Percentiles rank a stretch among this genome's conserved stretches.
These are phyloP conservation scores for Thecocarcelia acutangulata DNA, from an alignment of 2,888 invertebrate genomes.

Conservation along the genomic window DNA sequence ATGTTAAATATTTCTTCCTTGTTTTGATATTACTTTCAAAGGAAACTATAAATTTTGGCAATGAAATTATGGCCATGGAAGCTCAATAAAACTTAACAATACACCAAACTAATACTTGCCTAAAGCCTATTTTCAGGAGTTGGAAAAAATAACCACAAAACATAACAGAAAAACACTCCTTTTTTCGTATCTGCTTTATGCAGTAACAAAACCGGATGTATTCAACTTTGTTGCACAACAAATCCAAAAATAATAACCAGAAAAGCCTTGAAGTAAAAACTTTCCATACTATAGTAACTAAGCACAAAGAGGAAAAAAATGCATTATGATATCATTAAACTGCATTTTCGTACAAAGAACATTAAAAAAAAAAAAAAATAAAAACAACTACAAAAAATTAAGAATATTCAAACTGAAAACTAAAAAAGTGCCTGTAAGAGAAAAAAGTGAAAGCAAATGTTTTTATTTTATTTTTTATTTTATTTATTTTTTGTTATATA, in stretches of 20 bases:
- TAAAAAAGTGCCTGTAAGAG: no score
- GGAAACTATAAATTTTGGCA: constrained; percentile 50
- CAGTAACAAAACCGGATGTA: constrained; percentile 56
- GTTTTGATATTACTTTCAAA: constrained; percentile 20
- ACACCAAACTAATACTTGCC: constrained; percentile 14
- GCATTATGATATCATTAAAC: constrained; percentile 45
- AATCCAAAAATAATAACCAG: constrained; percentile 30
- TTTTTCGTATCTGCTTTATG: constrained; percentile 27
- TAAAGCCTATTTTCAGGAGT: constrained; percentile 40
- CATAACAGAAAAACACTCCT: not conserved
- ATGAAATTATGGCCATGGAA: constrained; percentile 17
- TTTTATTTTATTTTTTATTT: no score
- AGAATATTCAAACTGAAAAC: no score
- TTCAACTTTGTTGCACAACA: constrained; percentile 39
- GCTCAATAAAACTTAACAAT: not conserved
- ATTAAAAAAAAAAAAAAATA: not conserved
- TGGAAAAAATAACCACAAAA: constrained; percentile 1
- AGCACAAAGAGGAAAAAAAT: constrained; percentile 1
- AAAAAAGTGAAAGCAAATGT: no score
- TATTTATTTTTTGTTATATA: no score
- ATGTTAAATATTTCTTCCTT: not conserved
- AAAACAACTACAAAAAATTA: not conserved
- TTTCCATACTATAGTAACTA: constrained; percentile 9
- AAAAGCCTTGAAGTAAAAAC: constrained; percentile 51
- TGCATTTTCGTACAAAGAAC: not conserved